Evolutionary conservation across 2,113 vertebrate genomes (phyloP), one percentile per base, ranked within the genome.

Genomic region (Xiphophorus maculatus): DNA sequence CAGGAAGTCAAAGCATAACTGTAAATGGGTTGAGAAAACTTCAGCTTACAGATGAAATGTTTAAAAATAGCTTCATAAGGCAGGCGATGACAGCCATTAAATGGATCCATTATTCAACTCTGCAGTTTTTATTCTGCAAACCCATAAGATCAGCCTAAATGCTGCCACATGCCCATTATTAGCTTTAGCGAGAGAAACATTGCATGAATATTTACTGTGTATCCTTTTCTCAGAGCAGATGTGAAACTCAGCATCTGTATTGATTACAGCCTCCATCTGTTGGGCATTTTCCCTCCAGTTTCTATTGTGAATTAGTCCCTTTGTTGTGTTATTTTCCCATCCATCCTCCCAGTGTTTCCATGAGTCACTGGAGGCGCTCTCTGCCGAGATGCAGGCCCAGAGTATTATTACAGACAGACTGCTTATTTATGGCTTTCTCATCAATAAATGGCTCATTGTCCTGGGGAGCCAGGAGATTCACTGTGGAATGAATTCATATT

Each of bases 181-280:
- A 9, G 51, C 25, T 25, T 58, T 11, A 58, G 51, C 10, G 25
- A 58, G 7, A 58, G 17, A n/a, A 58, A 25, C 51, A 22, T 58
- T 58, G 51, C 25, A 58, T 58, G 22, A n/a, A 51, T 51, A 25
- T 51, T 51, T 25, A 51, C 19, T 51, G 15, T 51, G 82, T 80
- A 66, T 81, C 86, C 66, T 66, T 32, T 25, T 80, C 67, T 69
- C 73, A 17, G 60, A 79, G 48, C 87, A 84, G 76, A 89, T 90
- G 86, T 85, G 88, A 73, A 80, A 80, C 70, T 44, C 64, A 42
- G 74, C 71, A 76, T 75, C 69, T 77, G 88, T 87, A 91, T 92
- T 91, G 90, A 91, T 91, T 91, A 85, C 89, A 89, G 76, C 22
- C 76, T 77, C 86, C 91, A 93, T 92, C 92, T 93, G 92, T 81